Evolutionary conservation across 2,888 invertebrate species (phyloP), one percentile per base, ranked within the genome.

Genomic region (Brenthis daphne): DNA sequence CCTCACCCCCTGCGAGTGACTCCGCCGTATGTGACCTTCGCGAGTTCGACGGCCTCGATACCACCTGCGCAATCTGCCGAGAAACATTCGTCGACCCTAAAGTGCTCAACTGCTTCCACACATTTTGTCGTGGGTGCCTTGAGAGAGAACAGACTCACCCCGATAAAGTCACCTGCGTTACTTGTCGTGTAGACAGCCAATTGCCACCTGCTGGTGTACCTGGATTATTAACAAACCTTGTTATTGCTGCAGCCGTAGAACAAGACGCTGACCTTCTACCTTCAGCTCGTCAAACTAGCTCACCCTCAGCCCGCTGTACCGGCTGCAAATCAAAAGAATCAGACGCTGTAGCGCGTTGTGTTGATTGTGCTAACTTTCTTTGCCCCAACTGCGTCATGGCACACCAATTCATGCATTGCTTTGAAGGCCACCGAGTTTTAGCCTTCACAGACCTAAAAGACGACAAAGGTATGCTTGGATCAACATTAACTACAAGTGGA

Each of bases 331-430:
- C 97, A 77, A 97, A 97, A 86, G 97, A 98, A 87, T 96, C 97
- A 24, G 97, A 96, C 95, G 99, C 99, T 60, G 97, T 98, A 69
- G 98, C 98, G 73, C 97, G 98, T 85, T 99, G 99, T 90, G 96
- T 98, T 82, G 99, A 99, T 89, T 99, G 99, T 91, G 97, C 97
- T 82, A 98, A 98, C 86, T 98, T 97, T 86, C 95, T 99, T 78
- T 99, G 99, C 93, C 96, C 97, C 70, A 98, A 98, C 88, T 99
- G 99, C 95, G 98, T 98, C 82, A 98, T 98, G 96, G 99, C 99
- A 74, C 99, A 99, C 92, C 98, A 99, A 92, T 98, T 97, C 88
- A 99, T 99, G 99, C 98, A 99, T 89, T 99, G 99, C 88, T 99
- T 99, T 89, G 98, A 98, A 87, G 98, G 98, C 74, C 99, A 99